A percentile compares a stretch with the other conserved stretches of the same genome.
Evolutionary conservation across 1,140 invertebrate genomes (phyloP).

Genomic region (Danaus melanippus): DNA sequence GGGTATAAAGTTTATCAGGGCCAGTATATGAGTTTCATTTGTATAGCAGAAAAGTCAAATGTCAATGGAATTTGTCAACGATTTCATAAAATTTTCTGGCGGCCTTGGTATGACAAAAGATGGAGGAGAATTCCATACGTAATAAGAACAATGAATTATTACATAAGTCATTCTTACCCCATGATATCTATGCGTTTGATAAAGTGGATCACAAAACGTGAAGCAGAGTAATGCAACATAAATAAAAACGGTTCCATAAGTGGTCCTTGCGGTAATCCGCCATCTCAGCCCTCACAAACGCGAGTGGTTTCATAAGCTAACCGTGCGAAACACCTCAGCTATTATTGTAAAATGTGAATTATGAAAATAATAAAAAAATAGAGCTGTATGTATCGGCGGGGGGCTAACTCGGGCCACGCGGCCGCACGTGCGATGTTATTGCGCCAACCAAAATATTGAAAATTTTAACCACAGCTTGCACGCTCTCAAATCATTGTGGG

Average conservation of each 20-base stretch:
- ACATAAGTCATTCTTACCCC: slow-evolving; percentile 58
- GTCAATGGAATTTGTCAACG: too few relatives aligned
- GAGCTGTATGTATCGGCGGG: slow-evolving; percentile 43
- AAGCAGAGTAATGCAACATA: slow-evolving; percentile 47
- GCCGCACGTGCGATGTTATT: slow-evolving; percentile 47
- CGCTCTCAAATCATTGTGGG: slow-evolving; percentile 19
- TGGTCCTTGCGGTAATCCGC: slow-evolving; percentile 57
- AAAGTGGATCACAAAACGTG: slow-evolving; percentile 68
- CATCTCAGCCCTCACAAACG: slow-evolving; percentile 32
- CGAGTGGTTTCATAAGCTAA: slow-evolving; percentile 64
- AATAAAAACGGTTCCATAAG: slow-evolving; percentile 64
- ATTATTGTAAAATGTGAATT: slow-evolving; percentile 71
- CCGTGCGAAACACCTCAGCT: slow-evolving; percentile 70
- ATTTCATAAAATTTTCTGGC: too few relatives aligned
- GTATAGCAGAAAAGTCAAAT: too few relatives aligned
- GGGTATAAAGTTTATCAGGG: too few relatives aligned
- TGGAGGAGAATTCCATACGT: too few relatives aligned
- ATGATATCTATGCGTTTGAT: slow-evolving; percentile 65
- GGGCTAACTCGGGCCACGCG: slow-evolving; percentile 59
- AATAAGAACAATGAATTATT: slow-evolving; percentile 37
- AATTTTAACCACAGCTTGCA: slow-evolving; percentile 60
- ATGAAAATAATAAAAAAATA: slow-evolving; percentile 72
- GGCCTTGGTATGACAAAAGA: too few relatives aligned
- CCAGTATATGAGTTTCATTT: too few relatives aligned
- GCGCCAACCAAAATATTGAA: slow-evolving; percentile 67